Percentiles rank a stretch among this genome's conserved stretches.
Conservation (phyloP, 2,888 invertebrate species). For the Apamea monoglypha region DNA sequence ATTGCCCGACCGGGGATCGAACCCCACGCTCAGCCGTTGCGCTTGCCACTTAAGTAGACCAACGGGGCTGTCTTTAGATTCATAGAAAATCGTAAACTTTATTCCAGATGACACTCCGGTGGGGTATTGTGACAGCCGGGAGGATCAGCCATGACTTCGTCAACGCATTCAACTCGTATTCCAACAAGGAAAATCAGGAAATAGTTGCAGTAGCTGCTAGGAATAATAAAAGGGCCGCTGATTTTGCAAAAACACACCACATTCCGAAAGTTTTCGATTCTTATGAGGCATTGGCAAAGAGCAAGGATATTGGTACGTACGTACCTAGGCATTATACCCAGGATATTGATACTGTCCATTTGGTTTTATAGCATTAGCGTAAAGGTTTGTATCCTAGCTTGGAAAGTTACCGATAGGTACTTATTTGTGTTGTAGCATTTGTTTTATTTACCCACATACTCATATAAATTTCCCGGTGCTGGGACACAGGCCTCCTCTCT, state of each 20-base stretch:
- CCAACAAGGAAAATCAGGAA: constrained; percentile 91
- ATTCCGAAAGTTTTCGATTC: constrained; percentile 93
- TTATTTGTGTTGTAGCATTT: background rate
- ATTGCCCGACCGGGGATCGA: background rate
- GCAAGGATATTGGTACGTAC: constrained; percentile 75
- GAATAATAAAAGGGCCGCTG: constrained; percentile 91
- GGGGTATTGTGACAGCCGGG: constrained; percentile 96
- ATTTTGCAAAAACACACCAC: constrained; percentile 93
- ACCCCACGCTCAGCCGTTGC: background rate
- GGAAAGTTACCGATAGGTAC: background rate
- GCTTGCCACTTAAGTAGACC: background rate
- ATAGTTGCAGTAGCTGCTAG: constrained; percentile 94
- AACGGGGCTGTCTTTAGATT: background rate
- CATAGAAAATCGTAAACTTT: background rate
- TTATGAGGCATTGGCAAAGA: constrained; percentile 93
- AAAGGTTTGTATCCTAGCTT: background rate
- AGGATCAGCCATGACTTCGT: constrained; percentile 96
- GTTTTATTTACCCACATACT: background rate
- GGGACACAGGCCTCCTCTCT: too few relatives aligned
- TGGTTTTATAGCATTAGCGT: background rate
- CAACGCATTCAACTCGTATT: constrained; percentile 91
- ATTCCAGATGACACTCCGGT: constrained; percentile 90
- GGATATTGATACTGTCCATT: background rate
- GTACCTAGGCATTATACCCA: background rate
- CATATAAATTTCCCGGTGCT: too few relatives aligned